Conservation (phyloP, 2,797 vertebrate genomes). For the Sandelia bainsii region DNA sequence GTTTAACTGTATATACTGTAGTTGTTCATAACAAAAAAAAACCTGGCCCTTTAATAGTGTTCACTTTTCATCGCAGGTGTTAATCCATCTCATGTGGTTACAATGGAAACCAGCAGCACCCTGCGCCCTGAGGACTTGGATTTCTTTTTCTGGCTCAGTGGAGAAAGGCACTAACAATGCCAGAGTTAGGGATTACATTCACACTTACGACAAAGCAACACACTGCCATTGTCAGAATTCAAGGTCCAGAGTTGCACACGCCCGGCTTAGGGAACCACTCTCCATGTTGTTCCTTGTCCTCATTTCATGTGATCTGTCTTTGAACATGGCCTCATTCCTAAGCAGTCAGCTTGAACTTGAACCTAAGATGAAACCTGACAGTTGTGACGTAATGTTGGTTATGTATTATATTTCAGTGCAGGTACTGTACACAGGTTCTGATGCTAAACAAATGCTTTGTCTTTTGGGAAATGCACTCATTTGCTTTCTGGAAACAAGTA, state of each 20-base stretch:
- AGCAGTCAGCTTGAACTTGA: constrained; percentile 1
- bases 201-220: constrained; percentile 26
- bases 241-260: constrained; percentile 29
- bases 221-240: constrained; percentile 20
- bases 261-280: constrained; percentile 21
- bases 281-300: constrained; percentile 18
- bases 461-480: too few relatives aligned
- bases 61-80: constrained; percentile 17
- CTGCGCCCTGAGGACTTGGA: constrained; percentile 15
- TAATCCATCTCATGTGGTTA: constrained; percentile 55
- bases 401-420: too few relatives aligned
- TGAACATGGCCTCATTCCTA: constrained; percentile 29
- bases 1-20: background rate
- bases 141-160: constrained; percentile 40
- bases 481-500: too few relatives aligned
- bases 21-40: constrained; percentile 2
- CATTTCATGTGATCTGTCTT: constrained; percentile 14
- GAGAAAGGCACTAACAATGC: constrained; percentile 36
- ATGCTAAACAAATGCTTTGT: too few relatives aligned
- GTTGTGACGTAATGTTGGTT: too few relatives aligned
- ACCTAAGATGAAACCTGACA: background rate
- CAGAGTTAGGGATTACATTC: constrained; percentile 54
- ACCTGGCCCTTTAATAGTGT: constrained; percentile 13
- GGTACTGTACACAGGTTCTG: too few relatives aligned
- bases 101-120: constrained; percentile 41